Conservation (phyloP, 2,888 invertebrate genomes). For the Drosophila kokeensis region DNA sequence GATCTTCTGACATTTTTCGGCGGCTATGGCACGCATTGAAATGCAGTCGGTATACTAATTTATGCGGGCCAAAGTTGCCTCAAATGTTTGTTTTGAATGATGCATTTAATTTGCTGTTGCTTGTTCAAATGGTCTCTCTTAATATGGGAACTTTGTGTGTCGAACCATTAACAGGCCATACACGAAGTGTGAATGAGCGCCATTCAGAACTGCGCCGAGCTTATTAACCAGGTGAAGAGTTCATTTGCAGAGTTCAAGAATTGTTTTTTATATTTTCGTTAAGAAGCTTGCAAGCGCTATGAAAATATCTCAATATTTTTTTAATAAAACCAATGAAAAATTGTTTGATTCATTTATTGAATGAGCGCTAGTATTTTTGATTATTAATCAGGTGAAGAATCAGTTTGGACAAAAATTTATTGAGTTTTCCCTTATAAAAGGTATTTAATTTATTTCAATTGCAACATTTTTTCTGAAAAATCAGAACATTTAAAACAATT, state of each 20-base stretch:
- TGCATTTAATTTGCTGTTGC: conserved; percentile 70
- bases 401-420: not conserved
- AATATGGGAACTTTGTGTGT: conserved; percentile 42
- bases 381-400: conserved; percentile 12
- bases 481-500: not conserved
- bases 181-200: conserved; percentile 39
- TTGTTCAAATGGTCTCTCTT: conserved; percentile 26
- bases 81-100: conserved; percentile 64
- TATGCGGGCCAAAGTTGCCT: conserved; percentile 70
- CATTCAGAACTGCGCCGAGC: conserved; percentile 13
- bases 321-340: not conserved
- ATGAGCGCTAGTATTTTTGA: not conserved
- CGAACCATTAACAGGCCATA: conserved; percentile 43
- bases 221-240: not conserved
- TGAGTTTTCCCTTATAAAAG: not conserved
- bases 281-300: not conserved
- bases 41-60: conserved; percentile 66
- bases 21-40: conserved; percentile 40
- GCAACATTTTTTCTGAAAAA: not conserved
- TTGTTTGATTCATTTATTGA: not conserved
- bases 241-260: not conserved
- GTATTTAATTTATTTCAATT: not conserved
- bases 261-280: not conserved
- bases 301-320: not conserved
- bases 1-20: conserved; percentile 47